A percentile compares a stretch with the other conserved stretches of the same genome.
Conservation (phyloP, 2,888 invertebrate genomes). For the Drosophila melanosoma region DNA sequence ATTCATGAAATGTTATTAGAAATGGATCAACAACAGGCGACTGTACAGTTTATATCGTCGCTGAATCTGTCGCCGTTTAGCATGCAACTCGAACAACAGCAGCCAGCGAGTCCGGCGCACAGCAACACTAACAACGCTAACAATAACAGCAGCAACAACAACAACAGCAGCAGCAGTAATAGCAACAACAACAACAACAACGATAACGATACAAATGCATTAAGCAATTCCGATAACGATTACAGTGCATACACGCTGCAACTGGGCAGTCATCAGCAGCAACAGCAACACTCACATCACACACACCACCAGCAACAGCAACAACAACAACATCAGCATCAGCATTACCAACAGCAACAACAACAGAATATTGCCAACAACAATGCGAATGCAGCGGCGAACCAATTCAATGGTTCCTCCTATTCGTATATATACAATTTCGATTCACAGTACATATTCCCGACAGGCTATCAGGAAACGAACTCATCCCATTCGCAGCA, state of each 20-base stretch:
- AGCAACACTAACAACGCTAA: slow-evolving; percentile 55
- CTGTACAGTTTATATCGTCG: slow-evolving; percentile 94
- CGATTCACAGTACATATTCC: slow-evolving; percentile 86
- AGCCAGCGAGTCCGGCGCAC: slow-evolving; percentile 86
- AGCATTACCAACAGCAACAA: slow-evolving; percentile 82
- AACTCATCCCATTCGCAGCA: slow-evolving; percentile 85
- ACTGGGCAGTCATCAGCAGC: slow-evolving; percentile 59
- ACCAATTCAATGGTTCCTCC: slow-evolving; percentile 82
- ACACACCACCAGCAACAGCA: slow-evolving; percentile 73
- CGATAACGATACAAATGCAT: slow-evolving; percentile 70
- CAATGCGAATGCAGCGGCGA: slow-evolving; percentile 66
- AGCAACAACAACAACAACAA: slow-evolving; percentile 59
- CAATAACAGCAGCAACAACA: slow-evolving; percentile 44
- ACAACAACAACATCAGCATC: slow-evolving; percentile 71
- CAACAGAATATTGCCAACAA: slow-evolving; percentile 84
- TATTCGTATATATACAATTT: slow-evolving; percentile 86
- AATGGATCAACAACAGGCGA: slow-evolving; percentile 93
- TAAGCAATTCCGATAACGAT: slow-evolving; percentile 73
- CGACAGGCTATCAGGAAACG: slow-evolving; percentile 85
- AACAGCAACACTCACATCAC: slow-evolving; percentile 69
- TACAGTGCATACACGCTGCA: slow-evolving; percentile 81
- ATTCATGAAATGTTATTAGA: slow-evolving; percentile 89
- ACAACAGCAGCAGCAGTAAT: slow-evolving; percentile 38
- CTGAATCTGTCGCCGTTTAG: slow-evolving; percentile 95
- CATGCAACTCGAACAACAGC: slow-evolving; percentile 89